Percentiles rank a stretch among this genome's conserved stretches.
phyloP scores from a whole-genome alignment of 2,113 vertebrate genomes.

The Morone saxatilis region DNA sequence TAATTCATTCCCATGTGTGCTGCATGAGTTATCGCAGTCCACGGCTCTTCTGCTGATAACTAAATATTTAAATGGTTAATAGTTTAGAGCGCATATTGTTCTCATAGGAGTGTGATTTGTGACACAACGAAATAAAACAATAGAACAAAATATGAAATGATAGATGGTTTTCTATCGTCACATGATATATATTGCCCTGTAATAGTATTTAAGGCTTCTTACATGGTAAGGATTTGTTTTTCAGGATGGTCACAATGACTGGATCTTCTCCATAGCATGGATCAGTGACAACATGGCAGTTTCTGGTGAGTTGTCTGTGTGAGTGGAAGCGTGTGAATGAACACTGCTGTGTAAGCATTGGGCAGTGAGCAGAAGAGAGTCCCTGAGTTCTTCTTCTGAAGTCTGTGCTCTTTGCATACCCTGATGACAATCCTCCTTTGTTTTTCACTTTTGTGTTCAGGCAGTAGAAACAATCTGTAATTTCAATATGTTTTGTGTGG shows the following conservation, averaged over 20 bases:
- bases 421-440: neutral
- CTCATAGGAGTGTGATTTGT: no score
- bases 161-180: no score
- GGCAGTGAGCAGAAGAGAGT: neutral
- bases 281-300: conserved; percentile 98
- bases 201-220: conserved; percentile 1
- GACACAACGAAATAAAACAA: no score
- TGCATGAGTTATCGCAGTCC: no score
- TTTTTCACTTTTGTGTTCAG: neutral
- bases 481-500: neutral
- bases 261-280: conserved; percentile 99
- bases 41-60: no score
- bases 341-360: neutral
- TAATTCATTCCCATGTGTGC: no score
- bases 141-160: no score
- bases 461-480: neutral
- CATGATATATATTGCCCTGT: neutral
- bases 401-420: neutral
- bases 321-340: neutral
- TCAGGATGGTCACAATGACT: conserved; percentile 98
- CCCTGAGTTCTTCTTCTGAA: neutral
- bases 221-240: conserved; percentile 40
- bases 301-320: conserved; percentile 88
- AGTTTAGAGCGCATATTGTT: no score
- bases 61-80: no score